These are phyloP conservation scores for Moxostoma hubbsi DNA, from an alignment of 2,797 vertebrate genomes.

Conservation along the genomic window DNA sequence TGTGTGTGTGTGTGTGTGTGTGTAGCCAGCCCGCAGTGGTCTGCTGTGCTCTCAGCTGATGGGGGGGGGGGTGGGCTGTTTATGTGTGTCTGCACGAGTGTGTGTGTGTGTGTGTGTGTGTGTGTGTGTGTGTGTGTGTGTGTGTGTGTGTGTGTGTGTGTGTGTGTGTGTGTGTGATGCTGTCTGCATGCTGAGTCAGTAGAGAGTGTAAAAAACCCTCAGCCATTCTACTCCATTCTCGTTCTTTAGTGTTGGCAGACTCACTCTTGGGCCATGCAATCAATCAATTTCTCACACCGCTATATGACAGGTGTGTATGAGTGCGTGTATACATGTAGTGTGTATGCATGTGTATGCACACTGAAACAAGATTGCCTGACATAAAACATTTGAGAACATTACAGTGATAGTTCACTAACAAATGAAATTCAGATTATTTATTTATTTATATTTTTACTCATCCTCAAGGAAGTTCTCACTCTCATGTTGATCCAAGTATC, in stretches of 20 bases:
- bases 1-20: too few species aligned
- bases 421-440: too few species aligned
- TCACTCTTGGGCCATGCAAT: constrained; percentile 53
- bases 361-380: constrained; percentile 1
- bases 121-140: constrained; percentile 22
- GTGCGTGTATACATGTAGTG: constrained; percentile 29
- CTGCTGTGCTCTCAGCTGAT: constrained; percentile 30
- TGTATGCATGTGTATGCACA: too few species aligned
- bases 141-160: constrained; percentile 1
- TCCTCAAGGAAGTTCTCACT: too few species aligned
- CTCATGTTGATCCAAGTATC: neutral
- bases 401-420: too few species aligned
- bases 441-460: too few species aligned
- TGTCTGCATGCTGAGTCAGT: constrained; percentile 63
- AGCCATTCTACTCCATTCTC: constrained; percentile 57
- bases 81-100: too few species aligned
- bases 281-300: constrained; percentile 46
- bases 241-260: constrained; percentile 55
- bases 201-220: constrained; percentile 53
- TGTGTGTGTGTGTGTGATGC: constrained; percentile 29
- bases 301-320: constrained; percentile 54
- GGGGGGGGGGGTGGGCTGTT: constrained; percentile 3
- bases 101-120: constrained; percentile 14
- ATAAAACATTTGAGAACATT: neutral
- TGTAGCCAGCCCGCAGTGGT: constrained; percentile 14